Evolutionary conservation across 2,888 invertebrate species (phyloP), one percentile per base, ranked within the genome.

Genomic region (Thera obeliscata): DNA sequence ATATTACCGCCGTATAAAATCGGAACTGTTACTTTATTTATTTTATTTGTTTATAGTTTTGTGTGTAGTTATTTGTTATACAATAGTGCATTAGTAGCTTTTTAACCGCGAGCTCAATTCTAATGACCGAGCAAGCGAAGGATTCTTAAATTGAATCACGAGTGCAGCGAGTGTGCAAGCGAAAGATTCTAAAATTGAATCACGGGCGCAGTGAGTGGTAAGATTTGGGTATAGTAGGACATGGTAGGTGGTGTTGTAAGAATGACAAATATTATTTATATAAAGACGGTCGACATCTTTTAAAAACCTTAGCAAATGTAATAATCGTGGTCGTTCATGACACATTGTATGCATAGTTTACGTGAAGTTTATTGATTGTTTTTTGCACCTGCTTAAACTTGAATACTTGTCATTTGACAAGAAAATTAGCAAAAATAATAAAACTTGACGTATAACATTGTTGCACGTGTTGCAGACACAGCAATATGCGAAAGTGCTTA

Each of bases 291-390:
- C 2, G n/a, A 12, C 35, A 12, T 38, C 11, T 36, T 56, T 41
- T n/a, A 7, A 36, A 35, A n/a, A 36, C 11, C 3, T 2, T 55
- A 9, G 7, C 41, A 38, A 2, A 8, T 35, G 36, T 36, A 41
- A 56, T 56, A 6, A 56, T 56, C 12, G n/a, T 6, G 2, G n/a
- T 7, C 56, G 41, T 56, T 56, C 12, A 56, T 12, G 36, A 2
- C 12, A 56, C 56, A 56, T 12, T 56, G 56, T 56, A 56, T 36
- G 12, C 38, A 6, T n/a, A 55, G 35, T 35, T n/a, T 11, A 52
- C 9, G 22, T 9, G 8, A 9, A 0, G 33, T 52, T 52, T 5
- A 52, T 55, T 55, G 36, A 56, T 56, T 56, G 56, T 56, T 56
- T 55, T 35, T 36, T 56, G 41, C 56, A 38, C 56, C 36, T 12